Evolutionary conservation across 1,140 invertebrate species (phyloP).

Genomic region (Nixonia krombeini): DNA sequence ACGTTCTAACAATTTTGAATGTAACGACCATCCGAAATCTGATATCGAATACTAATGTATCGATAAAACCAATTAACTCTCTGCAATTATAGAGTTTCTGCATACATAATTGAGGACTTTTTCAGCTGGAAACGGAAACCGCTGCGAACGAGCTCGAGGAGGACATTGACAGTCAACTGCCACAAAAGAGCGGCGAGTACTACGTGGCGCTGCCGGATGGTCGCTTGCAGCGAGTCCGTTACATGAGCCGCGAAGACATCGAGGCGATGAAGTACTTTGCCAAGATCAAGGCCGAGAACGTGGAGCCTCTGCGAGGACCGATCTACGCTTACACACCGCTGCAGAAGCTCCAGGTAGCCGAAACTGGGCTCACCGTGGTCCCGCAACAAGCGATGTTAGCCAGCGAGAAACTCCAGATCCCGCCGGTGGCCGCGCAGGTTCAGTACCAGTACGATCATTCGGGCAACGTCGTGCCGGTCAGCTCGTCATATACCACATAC

Average conservation of each 20-base stretch:
- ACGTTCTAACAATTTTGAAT: no score
- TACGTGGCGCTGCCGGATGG: constrained; percentile 73
- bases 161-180: constrained; percentile 52
- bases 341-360: constrained; percentile 54
- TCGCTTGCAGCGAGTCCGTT: constrained; percentile 70
- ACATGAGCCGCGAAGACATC: constrained; percentile 68
- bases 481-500: constrained; percentile 53
- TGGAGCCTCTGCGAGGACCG: constrained; percentile 72
- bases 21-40: no score
- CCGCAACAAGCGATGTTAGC: constrained; percentile 5
- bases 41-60: no score
- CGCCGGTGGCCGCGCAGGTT: constrained; percentile 56
- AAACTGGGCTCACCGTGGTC: constrained; percentile 18
- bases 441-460: constrained; percentile 60
- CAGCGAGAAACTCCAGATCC: constrained; percentile 50
- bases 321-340: constrained; percentile 72
- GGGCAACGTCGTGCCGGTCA: constrained; percentile 48
- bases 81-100: no score
- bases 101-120: no score
- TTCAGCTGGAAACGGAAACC: constrained; percentile 58
- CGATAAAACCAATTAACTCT: no score
- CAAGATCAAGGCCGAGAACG: constrained; percentile 71
- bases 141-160: constrained; percentile 62
- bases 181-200: constrained; percentile 68
- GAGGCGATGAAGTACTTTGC: constrained; percentile 74